phyloP scores from a whole-genome alignment of 2,888 invertebrate species.

The Calameuta pallipes region DNA sequence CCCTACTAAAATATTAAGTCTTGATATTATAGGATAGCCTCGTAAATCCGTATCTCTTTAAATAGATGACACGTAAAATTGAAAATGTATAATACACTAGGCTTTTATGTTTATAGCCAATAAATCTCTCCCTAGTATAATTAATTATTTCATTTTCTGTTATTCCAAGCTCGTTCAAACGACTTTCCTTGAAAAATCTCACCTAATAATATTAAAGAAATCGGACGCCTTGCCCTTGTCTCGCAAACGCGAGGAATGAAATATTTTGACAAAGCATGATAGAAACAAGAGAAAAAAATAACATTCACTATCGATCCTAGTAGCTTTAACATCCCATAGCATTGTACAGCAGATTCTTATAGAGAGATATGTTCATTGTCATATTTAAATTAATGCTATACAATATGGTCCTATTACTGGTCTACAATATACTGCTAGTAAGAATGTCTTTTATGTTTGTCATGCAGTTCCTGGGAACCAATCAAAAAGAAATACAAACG shows the following conservation, averaged over 20 bases:
- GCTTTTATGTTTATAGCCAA: neutral
- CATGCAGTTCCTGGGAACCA: neutral
- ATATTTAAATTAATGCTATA: neutral
- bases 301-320: neutral
- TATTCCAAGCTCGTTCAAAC: neutral
- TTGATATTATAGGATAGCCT: neutral
- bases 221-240: neutral
- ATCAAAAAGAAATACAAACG: neutral
- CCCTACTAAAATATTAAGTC: neutral
- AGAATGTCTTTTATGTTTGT: neutral
- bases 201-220: neutral
- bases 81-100: neutral
- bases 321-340: neutral
- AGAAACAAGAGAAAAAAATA: neutral
- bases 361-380: constrained; percentile 6
- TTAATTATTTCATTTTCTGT: neutral
- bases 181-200: neutral
- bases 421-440: neutral
- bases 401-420: neutral
- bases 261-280: neutral
- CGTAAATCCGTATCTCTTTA: neutral
- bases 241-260: neutral
- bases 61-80: neutral
- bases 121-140: neutral
- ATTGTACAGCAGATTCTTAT: neutral